Percentiles rank a stretch among this genome's conserved stretches.
Evolutionary conservation across 1,140 invertebrate species (phyloP).

Genomic region (Zaprionus ornatus): DNA sequence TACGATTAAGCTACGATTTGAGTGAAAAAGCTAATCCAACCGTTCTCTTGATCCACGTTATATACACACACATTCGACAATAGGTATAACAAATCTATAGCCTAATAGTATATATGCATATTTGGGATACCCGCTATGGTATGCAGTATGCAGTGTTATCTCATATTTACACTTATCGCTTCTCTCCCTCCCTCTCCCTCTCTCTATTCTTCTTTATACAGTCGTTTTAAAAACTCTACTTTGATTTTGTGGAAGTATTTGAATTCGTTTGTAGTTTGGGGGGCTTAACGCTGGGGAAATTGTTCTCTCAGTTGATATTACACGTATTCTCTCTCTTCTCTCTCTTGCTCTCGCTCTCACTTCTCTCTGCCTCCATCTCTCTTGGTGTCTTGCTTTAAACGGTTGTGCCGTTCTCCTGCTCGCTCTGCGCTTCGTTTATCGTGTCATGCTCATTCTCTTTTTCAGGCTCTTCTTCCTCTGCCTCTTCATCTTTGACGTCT

Average conservation of each 20-base stretch:
- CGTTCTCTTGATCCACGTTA: slow-evolving; percentile 3
- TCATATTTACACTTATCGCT: slow-evolving; percentile 40
- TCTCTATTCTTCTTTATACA: slow-evolving; percentile 33
- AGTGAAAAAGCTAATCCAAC: slow-evolving; percentile 56
- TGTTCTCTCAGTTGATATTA: slow-evolving; percentile 24
- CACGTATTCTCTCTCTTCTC: not conserved
- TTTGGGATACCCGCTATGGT: slow-evolving; percentile 2
- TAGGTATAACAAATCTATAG: slow-evolving; percentile 42
- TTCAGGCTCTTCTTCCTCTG: not conserved
- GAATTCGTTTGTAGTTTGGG: slow-evolving; percentile 10
- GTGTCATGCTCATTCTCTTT: not conserved
- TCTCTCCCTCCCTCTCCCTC: not conserved
- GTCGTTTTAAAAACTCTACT: slow-evolving; percentile 71
- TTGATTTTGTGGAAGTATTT: slow-evolving; percentile 29
- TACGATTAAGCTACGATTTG: slow-evolving; percentile 34
- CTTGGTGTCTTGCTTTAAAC: slow-evolving; percentile 32
- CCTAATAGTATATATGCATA: slow-evolving; percentile 30
- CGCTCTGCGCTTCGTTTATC: not conserved
- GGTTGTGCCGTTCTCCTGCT: slow-evolving; percentile 41
- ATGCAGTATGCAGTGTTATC: slow-evolving; percentile 1
- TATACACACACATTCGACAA: slow-evolving; percentile 9
- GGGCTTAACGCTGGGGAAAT: slow-evolving; percentile 23
- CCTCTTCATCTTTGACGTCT: not conserved
- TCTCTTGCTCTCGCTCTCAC: too few relatives aligned
- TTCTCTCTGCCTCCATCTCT: not conserved